phyloP scores from a whole-genome alignment of 2,888 invertebrate genomes.

The Tachystola acroxantha region DNA sequence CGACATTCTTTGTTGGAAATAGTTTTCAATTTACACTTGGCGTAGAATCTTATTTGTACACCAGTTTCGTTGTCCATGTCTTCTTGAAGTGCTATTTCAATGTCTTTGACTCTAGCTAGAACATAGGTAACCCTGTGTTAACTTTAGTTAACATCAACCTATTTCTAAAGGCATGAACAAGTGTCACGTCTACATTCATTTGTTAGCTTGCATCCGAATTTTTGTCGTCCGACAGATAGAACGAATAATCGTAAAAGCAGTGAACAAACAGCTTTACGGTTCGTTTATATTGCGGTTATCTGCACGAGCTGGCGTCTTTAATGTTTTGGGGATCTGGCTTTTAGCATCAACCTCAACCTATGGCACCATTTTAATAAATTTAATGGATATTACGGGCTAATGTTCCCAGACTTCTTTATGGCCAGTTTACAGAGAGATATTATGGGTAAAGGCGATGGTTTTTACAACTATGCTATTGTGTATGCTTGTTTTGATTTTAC shows the following conservation, averaged over 20 bases:
- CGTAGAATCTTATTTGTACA: not conserved
- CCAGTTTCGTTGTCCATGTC: too few relatives aligned
- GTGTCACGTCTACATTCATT: not conserved
- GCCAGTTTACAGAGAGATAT: too few relatives aligned
- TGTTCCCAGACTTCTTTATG: not conserved
- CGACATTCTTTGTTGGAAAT: not conserved
- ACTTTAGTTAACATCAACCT: too few relatives aligned
- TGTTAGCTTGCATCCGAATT: not conserved
- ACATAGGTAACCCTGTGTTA: too few relatives aligned
- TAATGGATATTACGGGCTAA: slow-evolving; percentile 11
- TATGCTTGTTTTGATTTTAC: too few relatives aligned
- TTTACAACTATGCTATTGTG: too few relatives aligned
- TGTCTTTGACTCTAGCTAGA: too few relatives aligned
- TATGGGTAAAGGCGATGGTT: too few relatives aligned
- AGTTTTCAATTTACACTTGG: slow-evolving; percentile 6
- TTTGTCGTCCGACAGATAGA: slow-evolving; percentile 21
- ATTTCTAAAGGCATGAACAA: not conserved
- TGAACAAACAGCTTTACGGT: slow-evolving; percentile 49
- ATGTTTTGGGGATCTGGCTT: slow-evolving; percentile 27
- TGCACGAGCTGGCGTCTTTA: slow-evolving; percentile 29
- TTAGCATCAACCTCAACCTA: slow-evolving; percentile 19
- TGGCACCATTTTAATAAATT: slow-evolving; percentile 27
- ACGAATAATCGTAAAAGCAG: slow-evolving; percentile 43
- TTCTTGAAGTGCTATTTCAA: too few relatives aligned
- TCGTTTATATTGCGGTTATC: slow-evolving; percentile 45